Evolutionary conservation across 1,140 invertebrate species (phyloP), one percentile per base, ranked within the genome.

Genomic region (Habropoda laboriosa): DNA sequence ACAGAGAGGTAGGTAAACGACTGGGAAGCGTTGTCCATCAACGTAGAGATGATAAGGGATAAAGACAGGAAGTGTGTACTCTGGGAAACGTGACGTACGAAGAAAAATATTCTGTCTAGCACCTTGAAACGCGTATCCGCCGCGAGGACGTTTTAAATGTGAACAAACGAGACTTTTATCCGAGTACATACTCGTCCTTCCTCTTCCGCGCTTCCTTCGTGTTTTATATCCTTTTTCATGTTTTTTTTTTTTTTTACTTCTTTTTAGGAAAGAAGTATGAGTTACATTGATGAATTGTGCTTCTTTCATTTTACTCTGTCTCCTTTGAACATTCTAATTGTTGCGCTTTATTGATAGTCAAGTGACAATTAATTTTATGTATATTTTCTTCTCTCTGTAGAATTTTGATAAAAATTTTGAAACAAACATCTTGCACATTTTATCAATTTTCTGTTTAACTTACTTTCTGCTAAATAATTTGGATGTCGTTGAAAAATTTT

Each of bases 131-230:
- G 38, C 47, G 51, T 57, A 38, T 57, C 53, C 51, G 32, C 12
- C 13, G 21, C 42, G 24, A 49, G 16, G 27, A 66, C 16, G 27
- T 57, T 71, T 71, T 57, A 71, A 55, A 71, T 18, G 35, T 0
- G 68, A 57, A 71, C 38, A 71, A 71, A 71, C 24, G 38, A 53
- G 49, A 57, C 42, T 71, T 71, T 71, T 57, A 71, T 71, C 68
- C 68, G 51, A 53, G 7, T 21, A 57, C 16, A 2, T n/a, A n/a
- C n/a, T n/a, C 12, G 66, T 3, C 8, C 49, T 27, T 4, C 30
- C 27, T 53, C 32, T 18, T 53, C 3, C n/a, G n/a, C n/a, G 21
- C 16, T 51, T 68, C 35, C 5, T 10, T 27, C 16, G 5, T 0
- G 13, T 40, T 40, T 16, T 16, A 16, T n/a, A n/a, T n/a, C 30